Evolutionary conservation across 2,113 vertebrate species (phyloP), one percentile per base, ranked within the genome.

Genomic region (Daphoenositta chrysoptera): DNA sequence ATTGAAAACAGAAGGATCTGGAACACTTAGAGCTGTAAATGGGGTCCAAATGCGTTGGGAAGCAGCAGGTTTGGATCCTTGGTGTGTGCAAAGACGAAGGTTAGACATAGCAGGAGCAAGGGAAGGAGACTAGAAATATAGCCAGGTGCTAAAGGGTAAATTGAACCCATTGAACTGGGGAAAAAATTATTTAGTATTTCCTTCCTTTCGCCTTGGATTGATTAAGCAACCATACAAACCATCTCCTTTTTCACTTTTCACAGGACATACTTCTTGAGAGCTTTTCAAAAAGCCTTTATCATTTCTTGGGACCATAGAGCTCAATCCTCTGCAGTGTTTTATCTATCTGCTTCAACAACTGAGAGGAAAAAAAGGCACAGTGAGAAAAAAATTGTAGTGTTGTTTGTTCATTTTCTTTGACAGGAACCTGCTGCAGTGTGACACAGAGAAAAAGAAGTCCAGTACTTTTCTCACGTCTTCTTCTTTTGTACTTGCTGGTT

Each of bases 41-140:
- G 33, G 39, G 6, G 3, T 19, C 39, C 2, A 1, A 39, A 60
- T 50, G 9, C 0, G 0, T 80, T 57, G 57, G 75, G 19, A 79
- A 82, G 53, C 37, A 54, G 40, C 0, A 0, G 18, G 11, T 82
- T 89, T 66, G 21, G 33, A 45, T 51, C 50, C 30, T 69, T n/a
- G 6, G 17, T 33, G 39, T 48, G 10, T 21, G 13, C 50, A 31
- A 63, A 89, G 39, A 83, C 65, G 76, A 65, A 90, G 45, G 81
- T 85, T 5, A 2, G 48, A 39, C 24, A n/a, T 14, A 39, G 39
- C 24, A 28, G 61, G 44, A 75, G 61, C 4, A 0, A 35, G n/a
- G 39, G 61, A 87, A 60, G 35, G 24, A 58, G 69, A 28, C 19
- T 24, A 30, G 65, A 89, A 64, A 71, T 60, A 27, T 1, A 82